Evolutionary conservation across 2,888 invertebrate species (phyloP).

Genomic region (Bimastos eiseni): DNA sequence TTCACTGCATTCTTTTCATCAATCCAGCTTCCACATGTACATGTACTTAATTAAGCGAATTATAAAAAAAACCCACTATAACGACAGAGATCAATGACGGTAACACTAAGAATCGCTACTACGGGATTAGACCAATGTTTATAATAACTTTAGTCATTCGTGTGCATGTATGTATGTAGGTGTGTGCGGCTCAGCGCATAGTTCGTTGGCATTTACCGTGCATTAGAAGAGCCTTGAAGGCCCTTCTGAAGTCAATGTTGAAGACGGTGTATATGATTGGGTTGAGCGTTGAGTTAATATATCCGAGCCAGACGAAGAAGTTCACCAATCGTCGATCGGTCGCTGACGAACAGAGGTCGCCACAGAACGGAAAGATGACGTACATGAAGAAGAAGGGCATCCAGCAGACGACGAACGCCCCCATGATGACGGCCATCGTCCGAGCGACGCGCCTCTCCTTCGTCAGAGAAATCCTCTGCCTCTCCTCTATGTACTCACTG

Average conservation of each 20-base stretch:
- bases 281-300: slow-evolving; percentile 72
- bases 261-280: slow-evolving; percentile 82
- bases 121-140: no score
- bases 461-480: slow-evolving; percentile 75
- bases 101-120: no score
- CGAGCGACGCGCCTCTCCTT: slow-evolving; percentile 91
- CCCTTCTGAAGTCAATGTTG: slow-evolving; percentile 76
- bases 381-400: slow-evolving; percentile 95
- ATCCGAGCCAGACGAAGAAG: slow-evolving; percentile 89
- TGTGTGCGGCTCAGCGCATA: background rate
- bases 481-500: background rate
- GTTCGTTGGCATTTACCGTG: slow-evolving; percentile 7
- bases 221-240: slow-evolving; percentile 66
- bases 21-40: no score
- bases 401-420: slow-evolving; percentile 96
- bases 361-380: slow-evolving; percentile 70
- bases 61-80: no score
- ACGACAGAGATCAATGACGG: no score
- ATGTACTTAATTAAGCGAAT: no score
- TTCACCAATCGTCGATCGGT: slow-evolving; percentile 59
- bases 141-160: no score
- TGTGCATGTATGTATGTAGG: background rate
- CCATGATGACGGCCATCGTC: slow-evolving; percentile 95
- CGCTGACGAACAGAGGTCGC: slow-evolving; percentile 35
- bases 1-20: no score